Conservation (phyloP, 2,888 invertebrate species). For the Quadroppia sp. region DNA sequence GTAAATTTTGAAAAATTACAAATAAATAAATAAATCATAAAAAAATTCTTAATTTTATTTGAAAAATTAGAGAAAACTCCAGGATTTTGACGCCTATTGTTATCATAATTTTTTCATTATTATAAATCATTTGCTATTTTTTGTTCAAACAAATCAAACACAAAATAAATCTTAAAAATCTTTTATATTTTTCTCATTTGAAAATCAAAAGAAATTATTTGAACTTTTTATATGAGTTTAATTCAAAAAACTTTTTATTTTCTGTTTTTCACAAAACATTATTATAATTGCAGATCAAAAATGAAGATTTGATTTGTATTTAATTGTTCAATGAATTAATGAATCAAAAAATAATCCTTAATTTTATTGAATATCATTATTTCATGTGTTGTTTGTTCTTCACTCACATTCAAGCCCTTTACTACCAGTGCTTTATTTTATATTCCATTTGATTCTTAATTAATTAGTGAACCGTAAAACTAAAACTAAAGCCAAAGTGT, state of each 20-base stretch:
- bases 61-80: too few species aligned
- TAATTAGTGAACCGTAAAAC: conserved; percentile 17
- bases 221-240: too few species aligned
- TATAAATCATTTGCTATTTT: not conserved
- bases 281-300: conserved; percentile 1
- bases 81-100: conserved; percentile 11
- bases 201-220: conserved; percentile 5
- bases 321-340: not conserved
- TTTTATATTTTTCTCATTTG: not conserved
- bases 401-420: not conserved
- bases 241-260: not conserved
- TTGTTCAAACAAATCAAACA: not conserved
- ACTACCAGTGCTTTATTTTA: too few species aligned
- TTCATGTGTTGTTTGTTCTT: not conserved
- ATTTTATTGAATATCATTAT: too few species aligned
- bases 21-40: too few species aligned
- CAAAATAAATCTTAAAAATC: not conserved
- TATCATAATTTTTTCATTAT: not conserved
- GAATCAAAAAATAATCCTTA: too few species aligned
- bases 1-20: too few species aligned
- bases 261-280: not conserved
- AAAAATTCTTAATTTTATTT: too few species aligned
- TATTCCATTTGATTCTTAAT: not conserved
- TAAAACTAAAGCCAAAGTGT: not conserved
- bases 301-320: not conserved